These are phyloP conservation scores for Prosopocoilus inquinatus DNA, from an alignment of 2,888 invertebrate species.

Conservation along the genomic window DNA sequence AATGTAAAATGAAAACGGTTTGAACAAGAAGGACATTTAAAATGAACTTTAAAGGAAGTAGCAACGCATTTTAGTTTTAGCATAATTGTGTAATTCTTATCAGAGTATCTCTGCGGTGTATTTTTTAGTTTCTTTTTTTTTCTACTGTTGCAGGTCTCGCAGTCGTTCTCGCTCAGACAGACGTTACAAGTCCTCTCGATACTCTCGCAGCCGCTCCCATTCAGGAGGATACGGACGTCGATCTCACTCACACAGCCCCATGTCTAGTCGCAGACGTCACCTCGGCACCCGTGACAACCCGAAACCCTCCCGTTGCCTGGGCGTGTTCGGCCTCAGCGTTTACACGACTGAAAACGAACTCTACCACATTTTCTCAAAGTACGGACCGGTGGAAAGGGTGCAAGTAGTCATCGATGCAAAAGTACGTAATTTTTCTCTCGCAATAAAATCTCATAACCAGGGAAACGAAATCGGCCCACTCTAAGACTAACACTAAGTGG, in stretches of 20 bases:
- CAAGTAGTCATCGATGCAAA: constrained; percentile 96
- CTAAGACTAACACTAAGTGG: too few species aligned
- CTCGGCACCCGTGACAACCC: constrained; percentile 83
- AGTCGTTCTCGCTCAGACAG: constrained; percentile 63
- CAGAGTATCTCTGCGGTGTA: neutral
- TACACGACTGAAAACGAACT: constrained; percentile 91
- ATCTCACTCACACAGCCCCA: constrained; percentile 73
- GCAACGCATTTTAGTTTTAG: too few species aligned
- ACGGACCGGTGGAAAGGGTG: constrained; percentile 87
- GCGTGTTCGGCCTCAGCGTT: constrained; percentile 91
- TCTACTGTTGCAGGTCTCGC: constrained; percentile 49
- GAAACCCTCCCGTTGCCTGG: constrained; percentile 83
- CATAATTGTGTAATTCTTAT: too few species aligned
- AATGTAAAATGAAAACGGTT: too few species aligned
- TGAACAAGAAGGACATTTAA: too few species aligned
- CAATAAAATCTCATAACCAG: neutral
- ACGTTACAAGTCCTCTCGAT: constrained; percentile 56
- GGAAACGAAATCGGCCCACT: too few species aligned
- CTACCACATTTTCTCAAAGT: constrained; percentile 88
- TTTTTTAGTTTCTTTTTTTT: constrained; percentile 33
- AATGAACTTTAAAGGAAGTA: too few species aligned
- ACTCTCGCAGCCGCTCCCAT: constrained; percentile 63
- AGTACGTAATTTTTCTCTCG: constrained; percentile 52
- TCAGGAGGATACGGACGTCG: constrained; percentile 60
- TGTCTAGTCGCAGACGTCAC: constrained; percentile 78